Evolutionary conservation across 2,888 invertebrate species (phyloP), one percentile per base, ranked within the genome.

Genomic region (Teleogryllus oceanicus): DNA sequence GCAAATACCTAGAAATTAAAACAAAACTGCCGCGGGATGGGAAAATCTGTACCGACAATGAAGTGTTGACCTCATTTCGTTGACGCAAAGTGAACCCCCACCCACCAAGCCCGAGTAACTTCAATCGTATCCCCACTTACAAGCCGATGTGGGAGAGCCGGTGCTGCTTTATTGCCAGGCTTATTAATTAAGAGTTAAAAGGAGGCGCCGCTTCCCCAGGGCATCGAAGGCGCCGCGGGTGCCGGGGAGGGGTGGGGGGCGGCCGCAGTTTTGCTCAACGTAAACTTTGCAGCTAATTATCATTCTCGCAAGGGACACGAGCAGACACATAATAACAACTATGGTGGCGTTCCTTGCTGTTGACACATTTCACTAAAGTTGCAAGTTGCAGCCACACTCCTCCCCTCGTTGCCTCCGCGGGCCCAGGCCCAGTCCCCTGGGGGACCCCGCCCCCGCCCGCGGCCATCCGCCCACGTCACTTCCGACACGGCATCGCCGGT

Each of bases 111-210:
- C 37, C 8, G 8, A 37, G 37, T 37, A 37, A 37, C 37, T 37
- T 37, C 37, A 37, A 37, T 37, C 37, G 37, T 37, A 37, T 8
- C 37, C 37, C 37, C 37, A 37, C 37, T 37, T 37, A 8, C 37
- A 37, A 8, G 37, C 37, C 37, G 37, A 37, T 8, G 37, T 37
- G 37, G 62, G 62, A 18, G 13, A 62, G 62, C 16, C n/a, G 62
- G n/a, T 18, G 62, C 62, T 18, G 62, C 62, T 62, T 62, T 62
- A 13, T 62, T 18, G 11, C n/a, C 62, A 13, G 62, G n/a, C 62
- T 18, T 62, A 62, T 62, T 62, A 62, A 62, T 62, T 62, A 62
- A 62, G 62, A 62, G 62, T 62, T 62, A 62, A 62, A 62, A 62
- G 16, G 62, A 62, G 62, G 3, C 13, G 8, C 62, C 62, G 0